Evolutionary conservation across 1,140 invertebrate genomes (phyloP), one percentile per base, ranked within the genome.

Genomic region (Platorchestia sp.): DNA sequence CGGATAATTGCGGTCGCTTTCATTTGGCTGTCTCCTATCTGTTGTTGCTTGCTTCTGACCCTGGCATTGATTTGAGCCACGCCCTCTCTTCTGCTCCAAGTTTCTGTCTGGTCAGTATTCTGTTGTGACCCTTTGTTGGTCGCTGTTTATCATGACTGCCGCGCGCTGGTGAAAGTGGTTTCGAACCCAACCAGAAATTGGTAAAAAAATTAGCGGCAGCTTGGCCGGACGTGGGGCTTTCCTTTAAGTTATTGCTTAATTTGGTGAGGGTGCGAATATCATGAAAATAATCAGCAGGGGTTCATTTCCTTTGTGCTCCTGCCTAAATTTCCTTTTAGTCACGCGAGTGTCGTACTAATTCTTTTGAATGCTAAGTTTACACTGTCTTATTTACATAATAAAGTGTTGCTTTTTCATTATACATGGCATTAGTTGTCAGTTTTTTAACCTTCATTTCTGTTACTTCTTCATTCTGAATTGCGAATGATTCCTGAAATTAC

Each of bases 11-110:
- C 59, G 59, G 59, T 75, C 59, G 59, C 59, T 75, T 75, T 75
- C 59, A 75, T 75, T 75, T 75, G 10, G 59, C 59, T 75, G 59
- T 75, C 59, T 36, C 27, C 14, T 75, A 75, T 75, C 59, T 75
- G 59, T 75, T 75, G 59, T 75, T 89, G 87, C 87, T 89, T 89
- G 87, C 87, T 89, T 41, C 87, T 42, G 87, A 89, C 87, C 87
- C 41, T 89, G 87, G 41, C 87, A 89, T 89, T 89, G 87, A 89
- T 86, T 86, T 86, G 86, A 86, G 10, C 86, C 86, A 7, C 86
- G 86, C 87, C 87, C 7, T 36, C 7, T 36, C 87, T 36, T 41
- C 6, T 44, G n/a, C 41, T 42, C n/a, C 87, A 42, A 42, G 87
- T 41, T 89, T 41, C 87, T 41, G 87, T 44, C 43, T 44, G 27